These are phyloP conservation scores for Drosophila anomelani DNA, from an alignment of 2,888 invertebrate species.

Conservation along the genomic window DNA sequence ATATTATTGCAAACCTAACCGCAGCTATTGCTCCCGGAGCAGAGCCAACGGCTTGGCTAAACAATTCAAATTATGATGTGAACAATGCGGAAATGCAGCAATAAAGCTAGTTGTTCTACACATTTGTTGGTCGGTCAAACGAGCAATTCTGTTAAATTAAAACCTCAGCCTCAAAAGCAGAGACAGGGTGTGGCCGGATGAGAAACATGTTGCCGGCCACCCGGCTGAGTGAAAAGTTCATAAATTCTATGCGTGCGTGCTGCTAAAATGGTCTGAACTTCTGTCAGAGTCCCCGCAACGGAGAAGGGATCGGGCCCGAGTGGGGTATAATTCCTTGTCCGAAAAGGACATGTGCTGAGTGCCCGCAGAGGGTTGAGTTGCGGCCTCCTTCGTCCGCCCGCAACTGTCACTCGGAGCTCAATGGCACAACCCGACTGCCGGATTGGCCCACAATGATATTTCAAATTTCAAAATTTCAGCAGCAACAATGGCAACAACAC, in stretches of 20 bases:
- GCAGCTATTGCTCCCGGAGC: slow-evolving; percentile 7
- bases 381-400: slow-evolving; percentile 15
- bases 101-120: slow-evolving; percentile 28
- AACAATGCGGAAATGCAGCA: slow-evolving; percentile 34
- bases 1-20: slow-evolving; percentile 17
- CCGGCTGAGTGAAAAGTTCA: slow-evolving; percentile 45
- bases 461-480: slow-evolving; percentile 54
- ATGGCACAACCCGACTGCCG: slow-evolving; percentile 14
- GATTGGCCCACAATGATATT: slow-evolving; percentile 57
- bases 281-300: slow-evolving; percentile 31
- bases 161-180: slow-evolving; percentile 28
- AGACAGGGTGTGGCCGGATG: slow-evolving; percentile 4
- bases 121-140: slow-evolving; percentile 29
- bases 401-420: slow-evolving; percentile 42
- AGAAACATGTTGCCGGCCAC: slow-evolving; percentile 27
- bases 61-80: slow-evolving; percentile 38
- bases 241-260: slow-evolving; percentile 52
- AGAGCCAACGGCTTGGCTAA: slow-evolving; percentile 11
- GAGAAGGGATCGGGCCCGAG: background rate
- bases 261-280: slow-evolving; percentile 48
- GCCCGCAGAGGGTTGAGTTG: slow-evolving; percentile 31
- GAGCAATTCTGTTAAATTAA: slow-evolving; percentile 38
- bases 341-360: slow-evolving; percentile 51
- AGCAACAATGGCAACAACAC: slow-evolving; percentile 20
- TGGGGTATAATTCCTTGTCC: slow-evolving; percentile 27